Evolutionary conservation across 2,113 vertebrate species (phyloP), one percentile per base, ranked within the genome.

Genomic region (Hypomesus transpacificus): DNA sequence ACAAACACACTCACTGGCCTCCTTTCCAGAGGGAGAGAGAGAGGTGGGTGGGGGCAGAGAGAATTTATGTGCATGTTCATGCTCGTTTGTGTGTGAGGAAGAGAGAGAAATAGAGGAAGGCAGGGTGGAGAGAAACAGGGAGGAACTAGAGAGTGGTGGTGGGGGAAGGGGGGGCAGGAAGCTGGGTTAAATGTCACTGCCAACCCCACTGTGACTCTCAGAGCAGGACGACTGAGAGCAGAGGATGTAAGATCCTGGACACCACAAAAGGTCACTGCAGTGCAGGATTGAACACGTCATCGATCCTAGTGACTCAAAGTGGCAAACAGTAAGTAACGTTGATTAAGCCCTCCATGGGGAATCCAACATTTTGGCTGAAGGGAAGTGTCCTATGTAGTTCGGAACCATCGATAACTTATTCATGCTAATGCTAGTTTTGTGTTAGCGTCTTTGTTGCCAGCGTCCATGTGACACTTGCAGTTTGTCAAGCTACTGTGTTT

Each of bases 161-260:
- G 39, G 39, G 39, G 39, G 39, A 46, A 13, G 39, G 24, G 24
- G 3, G 68, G 66, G 66, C 76, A 76, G 81, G 73, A 50, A 67
- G 71, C 76, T 66, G 68, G 73, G 75, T 74, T 80, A 83, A 83
- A 85, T 85, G 81, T 82, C 84, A 85, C 62, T 53, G 16, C 65
- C 79, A 26, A 61, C 67, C 80, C 78, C 54, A 39, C 46, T 21
- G 75, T 76, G 75, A 77, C 65, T 26, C 72, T 65, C 26, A 58
- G 76, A 58, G 71, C 70, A 52, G 63, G 21, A 71, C 68, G 72
- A 75, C 69, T 62, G 77, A 71, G 73, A 74, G 75, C 58, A 59
- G 73, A 68, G 68, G 60, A 85, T 75, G 66, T 61, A 70, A 68
- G 73, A 68, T 77, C 75, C 73, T 53, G 68, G 63, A 69, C 66